Evolutionary conservation across 2,113 vertebrate species (phyloP).

Genomic region (Lycocorax pyrrhopterus): DNA sequence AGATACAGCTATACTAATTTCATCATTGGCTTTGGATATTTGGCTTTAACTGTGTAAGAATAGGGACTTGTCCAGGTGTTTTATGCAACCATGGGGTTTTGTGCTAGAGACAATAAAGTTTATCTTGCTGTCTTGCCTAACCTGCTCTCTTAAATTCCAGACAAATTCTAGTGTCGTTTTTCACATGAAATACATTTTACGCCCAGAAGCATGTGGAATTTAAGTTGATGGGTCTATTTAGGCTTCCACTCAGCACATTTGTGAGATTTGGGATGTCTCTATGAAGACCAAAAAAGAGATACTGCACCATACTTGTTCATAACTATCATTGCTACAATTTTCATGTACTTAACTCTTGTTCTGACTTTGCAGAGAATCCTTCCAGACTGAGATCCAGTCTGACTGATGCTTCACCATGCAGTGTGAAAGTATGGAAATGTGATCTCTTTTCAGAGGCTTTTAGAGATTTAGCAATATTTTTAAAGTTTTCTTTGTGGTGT

Average conservation of each 20-base stretch:
- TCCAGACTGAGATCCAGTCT: not conserved
- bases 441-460: not conserved
- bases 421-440: not conserved
- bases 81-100: not conserved
- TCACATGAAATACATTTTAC: not conserved
- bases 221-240: not conserved
- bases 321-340: not conserved
- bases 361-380: not conserved
- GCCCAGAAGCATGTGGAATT: not conserved
- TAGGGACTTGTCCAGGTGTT: not conserved
- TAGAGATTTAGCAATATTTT: not conserved
- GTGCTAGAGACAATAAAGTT: not conserved
- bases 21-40: not conserved
- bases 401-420: not conserved
- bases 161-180: not conserved
- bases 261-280: not conserved
- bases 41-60: not conserved
- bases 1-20: not conserved
- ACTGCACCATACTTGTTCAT: not conserved
- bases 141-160: not conserved
- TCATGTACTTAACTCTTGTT: not conserved
- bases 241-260: not conserved
- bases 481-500: not conserved
- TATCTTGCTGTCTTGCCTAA: not conserved
- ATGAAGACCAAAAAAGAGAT: not conserved